These are phyloP conservation scores for Lindbergichthys nudifrons DNA, from an alignment of 2,797 vertebrate species.

Conservation along the genomic window DNA sequence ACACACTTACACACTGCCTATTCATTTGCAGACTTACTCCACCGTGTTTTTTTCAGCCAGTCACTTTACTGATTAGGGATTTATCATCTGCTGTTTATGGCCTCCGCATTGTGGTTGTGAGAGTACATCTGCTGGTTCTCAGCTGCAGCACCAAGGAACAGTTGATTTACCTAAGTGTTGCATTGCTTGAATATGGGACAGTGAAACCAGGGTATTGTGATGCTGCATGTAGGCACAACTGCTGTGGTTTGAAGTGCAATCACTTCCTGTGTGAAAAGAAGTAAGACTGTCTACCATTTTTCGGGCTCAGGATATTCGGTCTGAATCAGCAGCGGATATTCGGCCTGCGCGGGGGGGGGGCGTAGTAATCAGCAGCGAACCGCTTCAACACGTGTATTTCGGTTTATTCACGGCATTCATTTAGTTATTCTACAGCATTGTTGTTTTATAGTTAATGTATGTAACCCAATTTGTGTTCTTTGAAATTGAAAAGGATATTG, in stretches of 20 bases:
- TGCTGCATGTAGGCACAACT: background rate
- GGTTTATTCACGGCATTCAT: too few relatives aligned
- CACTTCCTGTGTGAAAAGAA: constrained; percentile 38
- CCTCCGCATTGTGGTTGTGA: background rate
- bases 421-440: too few relatives aligned
- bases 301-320: too few relatives aligned
- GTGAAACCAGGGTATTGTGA: background rate
- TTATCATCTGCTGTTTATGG: constrained; percentile 20
- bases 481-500: too few relatives aligned
- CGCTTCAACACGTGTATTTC: too few relatives aligned
- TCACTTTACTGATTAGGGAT: constrained; percentile 31
- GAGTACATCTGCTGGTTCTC: background rate
- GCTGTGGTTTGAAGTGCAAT: background rate
- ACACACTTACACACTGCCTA: background rate
- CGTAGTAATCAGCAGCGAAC: too few relatives aligned
- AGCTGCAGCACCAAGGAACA: background rate
- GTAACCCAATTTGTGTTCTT: too few relatives aligned
- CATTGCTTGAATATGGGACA: background rate
- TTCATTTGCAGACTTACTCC: constrained; percentile 27
- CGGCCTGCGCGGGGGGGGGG: too few relatives aligned
- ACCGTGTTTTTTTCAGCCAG: background rate
- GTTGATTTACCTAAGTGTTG: constrained; percentile 6
- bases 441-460: too few relatives aligned
- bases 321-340: too few relatives aligned
- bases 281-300: background rate